Base-by-base conservation (phyloP, 2,797 vertebrate genomes). In the Trachops cirrhosus region DNA sequence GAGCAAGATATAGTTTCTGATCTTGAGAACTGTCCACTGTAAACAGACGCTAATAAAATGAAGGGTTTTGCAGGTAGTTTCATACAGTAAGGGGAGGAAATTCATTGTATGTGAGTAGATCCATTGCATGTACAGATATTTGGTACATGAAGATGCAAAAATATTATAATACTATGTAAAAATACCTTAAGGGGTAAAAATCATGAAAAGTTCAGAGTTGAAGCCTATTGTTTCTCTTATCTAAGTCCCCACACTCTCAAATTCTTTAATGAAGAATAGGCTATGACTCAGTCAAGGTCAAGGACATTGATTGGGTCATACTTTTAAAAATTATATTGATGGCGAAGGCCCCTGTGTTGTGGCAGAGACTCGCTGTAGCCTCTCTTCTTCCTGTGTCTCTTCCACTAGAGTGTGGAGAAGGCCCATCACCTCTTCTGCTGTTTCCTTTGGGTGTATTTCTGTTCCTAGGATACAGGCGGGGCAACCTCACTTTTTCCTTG, bases 301-400 rank as follows among this genome's bases (percentile, higher is more conserved):
- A 77, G 79, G 64, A 6, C 71, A 59, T 48, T 12, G 37, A 67
- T 3, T 86, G 46, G 22, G 39, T 4, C 29, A 11, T 32, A 64
- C 3, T 88, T 75, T 71, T 67, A 52, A 18, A 18, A 74, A 10
- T 3, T 52, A 3, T 37, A 0, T 83, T 50, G 59, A 0, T 15
- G 14, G 7, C 7, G 8, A 85, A 26, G 26, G 16, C 26, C 26
- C 3, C 26, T 32, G 29, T 11, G 8, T 3, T 26, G 34, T 50
- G 0, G 6, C 26, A 41, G 39, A 48, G 6, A 32, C 21, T 34
- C 22, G 2, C 12, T 8, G 1, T 12, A 7, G 22, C 32, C 6
- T 71, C 8, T 2, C 19, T 64, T 71, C 34, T 54, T 73, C 62
- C 62, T 26, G 29, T n/a, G 22, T 90, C 77, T 57, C n/a, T 48